Conservation (phyloP, 64 coral and sea anemone genomes). For the Montipora efflorescens region DNA sequence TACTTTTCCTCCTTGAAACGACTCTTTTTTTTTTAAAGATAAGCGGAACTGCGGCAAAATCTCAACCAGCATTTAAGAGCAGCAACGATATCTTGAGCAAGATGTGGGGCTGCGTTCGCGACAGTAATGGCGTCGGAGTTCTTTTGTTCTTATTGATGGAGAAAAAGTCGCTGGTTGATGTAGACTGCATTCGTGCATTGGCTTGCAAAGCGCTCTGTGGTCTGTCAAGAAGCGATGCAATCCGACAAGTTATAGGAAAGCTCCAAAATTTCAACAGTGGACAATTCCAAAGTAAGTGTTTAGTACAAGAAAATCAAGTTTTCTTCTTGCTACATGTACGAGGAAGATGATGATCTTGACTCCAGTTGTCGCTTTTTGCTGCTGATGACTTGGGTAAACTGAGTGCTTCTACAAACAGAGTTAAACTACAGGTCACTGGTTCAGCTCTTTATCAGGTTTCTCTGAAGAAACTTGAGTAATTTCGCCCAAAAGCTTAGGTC, state of each 20-base stretch:
- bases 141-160: conserved; percentile 85
- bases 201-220: conserved; percentile 93
- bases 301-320: too few species aligned
- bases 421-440: too few species aligned
- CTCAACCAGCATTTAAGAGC: conserved; percentile 45
- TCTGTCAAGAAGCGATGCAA: conserved; percentile 91
- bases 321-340: too few species aligned
- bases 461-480: too few species aligned
- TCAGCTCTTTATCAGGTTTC: too few species aligned
- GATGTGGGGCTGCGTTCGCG: conserved; percentile 88
- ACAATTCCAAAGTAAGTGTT: conserved; percentile 74
- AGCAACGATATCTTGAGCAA: conserved; percentile 63
- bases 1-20: too few species aligned
- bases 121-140: conserved; percentile 89
- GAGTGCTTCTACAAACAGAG: too few species aligned
- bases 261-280: conserved; percentile 89
- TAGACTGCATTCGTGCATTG: conserved; percentile 88
- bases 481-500: too few species aligned
- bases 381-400: too few species aligned
- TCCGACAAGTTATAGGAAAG: conserved; percentile 95
- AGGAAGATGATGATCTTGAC: too few species aligned
- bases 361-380: too few species aligned
- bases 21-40: conserved; percentile 40
- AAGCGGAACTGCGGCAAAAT: conserved; percentile 46
- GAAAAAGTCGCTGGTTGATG: conserved; percentile 90